Base-by-base conservation (phyloP, 1,140 invertebrate genomes). In the Pomacea maculata region DNA sequence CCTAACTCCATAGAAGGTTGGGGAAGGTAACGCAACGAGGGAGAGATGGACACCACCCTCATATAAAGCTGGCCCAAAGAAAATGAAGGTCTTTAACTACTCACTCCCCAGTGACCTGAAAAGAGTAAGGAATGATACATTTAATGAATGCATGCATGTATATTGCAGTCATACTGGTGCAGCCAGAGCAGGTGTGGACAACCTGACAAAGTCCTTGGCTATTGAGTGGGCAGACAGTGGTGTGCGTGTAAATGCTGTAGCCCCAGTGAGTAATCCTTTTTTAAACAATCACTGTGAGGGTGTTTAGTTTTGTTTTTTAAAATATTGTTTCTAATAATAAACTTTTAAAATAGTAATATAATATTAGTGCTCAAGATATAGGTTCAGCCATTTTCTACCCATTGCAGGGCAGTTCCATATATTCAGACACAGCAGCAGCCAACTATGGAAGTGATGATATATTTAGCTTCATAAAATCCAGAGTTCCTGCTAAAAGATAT, bases 171-270 rank as follows among this genome's bases (percentile, higher is more conserved):
- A 91, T 78, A 88, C 89, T 55, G 90, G 90, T 34, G 90, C 90
- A 78, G 89, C 93, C 10, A 82, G 93, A 67, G 89, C 92, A 82
- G 93, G 87, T 29, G 93, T 93, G 54, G 89, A 92, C 75, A 93
- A 93, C 86, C 85, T 93, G 55, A 93, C 92, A 9, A 93, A 93
- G 86, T 88, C 89, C 67, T 81, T 93, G 82, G 87, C 93, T 21
- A 86, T 93, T 34, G 93, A 93, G 85, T 93, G 93, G 93, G 92
- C 92, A 12, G 61, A 88, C 8, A 82, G 88, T 85, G 93, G 93
- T 7, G 89, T 93, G 4, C 85, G 93, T 65, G 86, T 93, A 21
- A 93, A 93, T 82, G 84, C 88, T 76, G 90, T 93, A 4, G 92
- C 92, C 63, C 92, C 92, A 14, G 92, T 92, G 85, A 91, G 89